Evolutionary conservation across 2,113 vertebrate species (phyloP).

Genomic region (Bos indicus): DNA sequence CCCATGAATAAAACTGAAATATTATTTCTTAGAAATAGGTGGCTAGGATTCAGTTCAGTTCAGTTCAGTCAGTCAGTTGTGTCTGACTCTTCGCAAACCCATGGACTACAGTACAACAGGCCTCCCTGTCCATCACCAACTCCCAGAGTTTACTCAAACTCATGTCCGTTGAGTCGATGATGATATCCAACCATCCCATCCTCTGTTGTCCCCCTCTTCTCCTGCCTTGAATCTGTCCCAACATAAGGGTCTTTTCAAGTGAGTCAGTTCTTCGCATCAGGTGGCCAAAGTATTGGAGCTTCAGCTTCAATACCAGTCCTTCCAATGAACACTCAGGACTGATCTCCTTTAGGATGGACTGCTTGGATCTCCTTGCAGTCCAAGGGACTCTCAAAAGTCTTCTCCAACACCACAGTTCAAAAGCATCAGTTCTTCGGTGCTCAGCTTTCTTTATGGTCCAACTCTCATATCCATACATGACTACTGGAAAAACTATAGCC

Average conservation of each 20-base stretch:
- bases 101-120: neutral
- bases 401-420: neutral
- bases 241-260: neutral
- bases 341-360: neutral
- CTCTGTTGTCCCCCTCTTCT: neutral
- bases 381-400: neutral
- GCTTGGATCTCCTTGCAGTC: neutral
- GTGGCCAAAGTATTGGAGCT: neutral
- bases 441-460: neutral
- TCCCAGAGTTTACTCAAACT: neutral
- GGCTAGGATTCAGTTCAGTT: neutral
- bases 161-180: neutral
- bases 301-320: neutral
- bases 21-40: conserved; percentile 16
- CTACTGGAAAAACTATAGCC: neutral
- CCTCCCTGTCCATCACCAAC: neutral
- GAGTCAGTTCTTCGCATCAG: neutral
- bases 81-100: neutral
- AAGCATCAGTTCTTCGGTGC: neutral
- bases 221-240: neutral
- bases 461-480: neutral
- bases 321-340: neutral
- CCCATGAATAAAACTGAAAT: conserved; percentile 6
- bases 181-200: neutral
- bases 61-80: neutral